Evolutionary conservation across 2,888 invertebrate species (phyloP), one percentile per base, ranked within the genome.

Genomic region (Ferdinandea cuprea): DNA sequence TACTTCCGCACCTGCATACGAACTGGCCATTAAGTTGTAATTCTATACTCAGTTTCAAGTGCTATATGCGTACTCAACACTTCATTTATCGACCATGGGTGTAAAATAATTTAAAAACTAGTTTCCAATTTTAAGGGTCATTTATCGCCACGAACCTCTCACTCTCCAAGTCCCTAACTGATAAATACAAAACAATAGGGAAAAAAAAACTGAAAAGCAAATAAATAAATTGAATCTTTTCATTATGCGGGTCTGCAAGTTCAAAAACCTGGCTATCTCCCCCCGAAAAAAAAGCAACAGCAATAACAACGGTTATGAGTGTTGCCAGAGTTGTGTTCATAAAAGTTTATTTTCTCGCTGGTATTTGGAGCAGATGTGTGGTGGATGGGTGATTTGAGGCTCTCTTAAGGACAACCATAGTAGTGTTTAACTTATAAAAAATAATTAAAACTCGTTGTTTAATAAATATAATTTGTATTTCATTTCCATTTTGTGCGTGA

Each of bases 231-330:
- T 68, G 48, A 56, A 63, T 58, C 32, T 54, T 42, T 72, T 63
- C 40, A 74, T 56, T 54, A 83, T 83, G 72, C 77, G 77, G 77
- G 83, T 52, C 56, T 73, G 44, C 40, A 83, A 77, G 81, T 83
- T 83, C 81, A 77, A 77, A 77, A 83, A 77, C 72, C 83, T 37
- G 54, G 76, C 59, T 54, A 65, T 71, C 59, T 54, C 35, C 42
- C 66, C 63, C 56, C 30, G 58, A 76, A 76, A 35, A 13, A 50
- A 40, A 52, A 30, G 50, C 4, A 58, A 13, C 50, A 44, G n/a
- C n/a, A n/a, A n/a, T n/a, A 15, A 50, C 25, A 68, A 7, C 46
- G n/a, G n/a, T n/a, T n/a, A n/a, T n/a, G n/a, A n/a, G n/a, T n/a
- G n/a, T n/a, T 25, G 25, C 25, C 25, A 25, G 25, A n/a, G n/a